These are phyloP conservation scores for Schlechtendalia chinensis DNA, from an alignment of 1,140 invertebrate species.

Conservation along the genomic window DNA sequence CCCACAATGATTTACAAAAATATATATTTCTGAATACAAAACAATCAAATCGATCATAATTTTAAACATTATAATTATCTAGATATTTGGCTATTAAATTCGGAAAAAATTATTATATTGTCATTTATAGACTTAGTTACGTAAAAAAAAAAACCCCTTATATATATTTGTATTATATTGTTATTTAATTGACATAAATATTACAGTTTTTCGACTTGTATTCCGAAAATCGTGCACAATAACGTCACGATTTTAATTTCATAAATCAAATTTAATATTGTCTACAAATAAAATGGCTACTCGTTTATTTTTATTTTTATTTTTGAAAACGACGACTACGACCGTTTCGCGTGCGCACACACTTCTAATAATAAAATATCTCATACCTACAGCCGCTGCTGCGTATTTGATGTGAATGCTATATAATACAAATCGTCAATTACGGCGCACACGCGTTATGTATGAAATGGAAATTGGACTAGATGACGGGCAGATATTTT, in stretches of 20 bases:
- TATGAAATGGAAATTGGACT: constrained; percentile 29
- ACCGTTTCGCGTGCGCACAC: background rate
- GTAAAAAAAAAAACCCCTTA: too few relatives aligned
- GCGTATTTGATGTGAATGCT: background rate
- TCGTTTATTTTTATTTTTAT: too few relatives aligned
- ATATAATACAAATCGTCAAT: background rate
- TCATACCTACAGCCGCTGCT: background rate
- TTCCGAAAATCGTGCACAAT: constrained; percentile 28
- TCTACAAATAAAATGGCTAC: background rate
- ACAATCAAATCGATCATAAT: too few relatives aligned
- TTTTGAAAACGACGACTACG: background rate
- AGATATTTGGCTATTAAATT: too few relatives aligned
- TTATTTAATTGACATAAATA: too few relatives aligned
- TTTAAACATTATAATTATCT: too few relatives aligned
- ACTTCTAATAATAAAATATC: background rate
- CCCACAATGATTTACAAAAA: too few relatives aligned
- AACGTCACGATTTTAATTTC: constrained; percentile 28
- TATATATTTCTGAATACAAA: too few relatives aligned
- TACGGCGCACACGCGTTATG: background rate
- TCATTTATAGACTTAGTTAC: too few relatives aligned
- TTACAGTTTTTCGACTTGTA: constrained; percentile 17
- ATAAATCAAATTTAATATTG: background rate
- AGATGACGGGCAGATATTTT: constrained; percentile 35
- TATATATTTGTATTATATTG: too few relatives aligned
- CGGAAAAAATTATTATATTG: too few relatives aligned